phyloP scores from a whole-genome alignment of 2,113 vertebrate species.

The Silurus meridionalis region DNA sequence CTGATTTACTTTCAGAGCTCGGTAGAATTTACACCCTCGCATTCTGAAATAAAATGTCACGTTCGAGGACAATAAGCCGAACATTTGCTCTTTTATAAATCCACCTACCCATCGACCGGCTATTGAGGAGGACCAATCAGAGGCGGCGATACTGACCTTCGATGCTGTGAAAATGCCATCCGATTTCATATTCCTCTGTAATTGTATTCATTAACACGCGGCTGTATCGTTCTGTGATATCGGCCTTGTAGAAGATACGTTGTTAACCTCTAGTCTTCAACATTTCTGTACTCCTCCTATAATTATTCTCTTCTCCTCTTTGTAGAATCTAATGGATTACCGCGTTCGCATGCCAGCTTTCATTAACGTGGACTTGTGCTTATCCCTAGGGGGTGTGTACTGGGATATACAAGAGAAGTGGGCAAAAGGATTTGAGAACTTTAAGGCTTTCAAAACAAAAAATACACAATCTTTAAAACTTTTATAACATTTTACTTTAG shows the following conservation, averaged over 20 bases:
- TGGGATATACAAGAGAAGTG: neutral
- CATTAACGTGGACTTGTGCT: neutral
- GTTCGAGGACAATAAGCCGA: neutral
- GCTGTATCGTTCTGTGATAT: neutral
- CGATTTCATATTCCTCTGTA: slow-evolving; percentile 35
- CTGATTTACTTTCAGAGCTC: neutral
- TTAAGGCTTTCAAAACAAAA: neutral
- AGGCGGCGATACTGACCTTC: slow-evolving; percentile 26
- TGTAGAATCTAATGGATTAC: too few species aligned
- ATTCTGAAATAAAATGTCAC: neutral
- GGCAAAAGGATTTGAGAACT: neutral
- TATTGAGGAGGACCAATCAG: slow-evolving; percentile 3
- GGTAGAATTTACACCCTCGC: neutral
- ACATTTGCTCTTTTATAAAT: neutral
- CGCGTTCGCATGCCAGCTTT: too few species aligned
- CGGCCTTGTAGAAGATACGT: neutral
- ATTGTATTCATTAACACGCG: slow-evolving; percentile 8
- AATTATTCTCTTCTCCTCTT: neutral
- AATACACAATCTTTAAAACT: neutral
- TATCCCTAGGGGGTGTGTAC: neutral
- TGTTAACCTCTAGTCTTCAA: slow-evolving; percentile 1
- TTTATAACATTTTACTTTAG: neutral
- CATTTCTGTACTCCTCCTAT: neutral
- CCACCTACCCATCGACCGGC: slow-evolving; percentile 9
- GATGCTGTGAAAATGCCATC: slow-evolving; percentile 19